These are phyloP conservation scores for Liopterus haemorrhoidalis DNA, from an alignment of 2,888 invertebrate species.

Conservation along the genomic window DNA sequence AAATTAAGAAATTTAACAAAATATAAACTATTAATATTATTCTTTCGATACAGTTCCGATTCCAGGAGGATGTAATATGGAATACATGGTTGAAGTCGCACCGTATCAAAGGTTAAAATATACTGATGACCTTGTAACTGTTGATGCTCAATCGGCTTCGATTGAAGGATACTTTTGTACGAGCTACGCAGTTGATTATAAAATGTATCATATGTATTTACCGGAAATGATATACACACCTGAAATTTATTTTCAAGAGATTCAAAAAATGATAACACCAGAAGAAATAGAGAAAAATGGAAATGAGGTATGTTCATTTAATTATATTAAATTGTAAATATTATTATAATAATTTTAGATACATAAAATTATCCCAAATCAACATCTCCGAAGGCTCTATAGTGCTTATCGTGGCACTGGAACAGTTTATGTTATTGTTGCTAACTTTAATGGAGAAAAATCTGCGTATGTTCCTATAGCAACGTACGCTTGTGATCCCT, in stretches of 20 bases:
- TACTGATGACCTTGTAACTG: conserved; percentile 45
- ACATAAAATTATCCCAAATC: conserved; percentile 21
- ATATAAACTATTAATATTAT: conserved; percentile 19
- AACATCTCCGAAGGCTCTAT: conserved; percentile 47
- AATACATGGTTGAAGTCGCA: conserved; percentile 53
- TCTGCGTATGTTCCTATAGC: conserved; percentile 63
- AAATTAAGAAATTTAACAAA: conserved; percentile 17
- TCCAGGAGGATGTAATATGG: conserved; percentile 75
- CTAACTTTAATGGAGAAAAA: conserved; percentile 44
- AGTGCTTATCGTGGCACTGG: conserved; percentile 59
- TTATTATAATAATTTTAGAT: not conserved
- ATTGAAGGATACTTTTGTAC: conserved; percentile 41
- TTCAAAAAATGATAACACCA: conserved; percentile 57
- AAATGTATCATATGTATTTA: conserved; percentile 57
- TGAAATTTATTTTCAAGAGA: conserved; percentile 55
- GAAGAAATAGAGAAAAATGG: conserved; percentile 51
- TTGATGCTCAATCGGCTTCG: conserved; percentile 53
- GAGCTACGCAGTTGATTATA: conserved; percentile 44
- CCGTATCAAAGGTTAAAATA: conserved; percentile 53
- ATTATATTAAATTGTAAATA: conserved; percentile 11
- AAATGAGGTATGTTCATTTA: conserved; percentile 43
- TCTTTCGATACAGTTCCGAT: conserved; percentile 57
- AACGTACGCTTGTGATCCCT: conserved; percentile 59
- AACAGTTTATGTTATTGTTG: conserved; percentile 55
- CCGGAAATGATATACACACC: conserved; percentile 51